Percentiles rank a stretch among this genome's conserved stretches.
These are phyloP conservation scores for Atherinomorus stipes DNA, from an alignment of 2,113 vertebrate species.

Conservation along the genomic window DNA sequence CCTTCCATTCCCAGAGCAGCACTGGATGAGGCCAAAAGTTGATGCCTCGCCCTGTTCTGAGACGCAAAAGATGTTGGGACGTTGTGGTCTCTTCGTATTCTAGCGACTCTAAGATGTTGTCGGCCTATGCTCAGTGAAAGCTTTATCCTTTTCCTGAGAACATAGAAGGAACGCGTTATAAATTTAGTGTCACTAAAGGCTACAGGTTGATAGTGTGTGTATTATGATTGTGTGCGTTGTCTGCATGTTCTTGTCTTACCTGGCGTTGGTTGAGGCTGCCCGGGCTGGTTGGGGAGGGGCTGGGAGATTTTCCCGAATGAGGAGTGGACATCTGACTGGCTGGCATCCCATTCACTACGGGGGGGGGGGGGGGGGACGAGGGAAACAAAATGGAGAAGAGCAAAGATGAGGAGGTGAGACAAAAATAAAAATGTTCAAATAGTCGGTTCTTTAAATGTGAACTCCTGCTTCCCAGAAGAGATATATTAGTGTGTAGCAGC, in stretches of 20 bases:
- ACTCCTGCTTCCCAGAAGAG: constrained; percentile 31
- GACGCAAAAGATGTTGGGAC: constrained; percentile 66
- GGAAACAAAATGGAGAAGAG: constrained; percentile 34
- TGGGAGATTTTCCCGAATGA: constrained; percentile 93
- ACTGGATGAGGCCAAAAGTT: constrained; percentile 56
- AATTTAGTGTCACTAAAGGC: constrained; percentile 41
- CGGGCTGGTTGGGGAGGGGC: constrained; percentile 93
- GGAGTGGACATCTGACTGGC: constrained; percentile 96
- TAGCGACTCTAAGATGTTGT: constrained; percentile 78
- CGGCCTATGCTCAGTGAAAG: constrained; percentile 74
- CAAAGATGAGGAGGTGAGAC: constrained; percentile 7
- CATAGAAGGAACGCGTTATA: constrained; percentile 78
- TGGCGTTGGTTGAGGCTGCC: constrained; percentile 91
- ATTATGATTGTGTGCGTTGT: background rate
- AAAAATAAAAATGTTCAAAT: constrained; percentile 8
- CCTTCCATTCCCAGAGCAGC: constrained; percentile 50
- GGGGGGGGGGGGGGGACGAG: constrained; percentile 35
- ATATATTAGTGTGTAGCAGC: constrained; percentile 51
- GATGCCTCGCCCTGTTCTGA: constrained; percentile 34
- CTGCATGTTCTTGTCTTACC: constrained; percentile 84
- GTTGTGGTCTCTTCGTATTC: constrained; percentile 62
- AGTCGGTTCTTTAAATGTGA: constrained; percentile 24
- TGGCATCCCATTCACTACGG: constrained; percentile 93
- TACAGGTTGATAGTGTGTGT: constrained; percentile 9
- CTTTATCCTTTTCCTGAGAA: constrained; percentile 85